phyloP scores from a whole-genome alignment of 1,140 invertebrate genomes.

The Sesamia nonagrioides region DNA sequence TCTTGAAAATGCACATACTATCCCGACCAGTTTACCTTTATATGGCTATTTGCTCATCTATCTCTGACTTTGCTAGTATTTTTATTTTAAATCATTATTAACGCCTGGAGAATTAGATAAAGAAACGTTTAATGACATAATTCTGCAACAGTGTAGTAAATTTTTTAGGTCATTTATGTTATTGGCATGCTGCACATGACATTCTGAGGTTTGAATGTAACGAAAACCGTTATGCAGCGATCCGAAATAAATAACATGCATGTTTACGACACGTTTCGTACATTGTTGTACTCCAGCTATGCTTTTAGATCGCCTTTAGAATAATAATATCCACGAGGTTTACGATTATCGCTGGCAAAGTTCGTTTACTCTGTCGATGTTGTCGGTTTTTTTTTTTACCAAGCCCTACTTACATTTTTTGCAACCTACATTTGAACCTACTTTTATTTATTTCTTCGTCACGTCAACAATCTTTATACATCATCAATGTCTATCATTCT shows the following conservation, averaged over 20 bases:
- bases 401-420: too few relatives aligned
- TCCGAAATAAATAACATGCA: slow-evolving; percentile 73
- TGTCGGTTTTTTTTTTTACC: too few relatives aligned
- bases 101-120: background rate
- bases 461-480: too few relatives aligned
- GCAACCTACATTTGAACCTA: too few relatives aligned
- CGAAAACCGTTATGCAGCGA: slow-evolving; percentile 72
- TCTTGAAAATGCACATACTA: slow-evolving; percentile 21
- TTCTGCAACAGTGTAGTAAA: background rate
- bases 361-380: slow-evolving; percentile 27
- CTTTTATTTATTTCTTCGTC: too few relatives aligned
- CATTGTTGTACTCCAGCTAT: slow-evolving; percentile 56
- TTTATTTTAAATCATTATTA: too few relatives aligned
- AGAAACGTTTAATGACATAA: background rate
- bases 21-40: slow-evolving; percentile 35
- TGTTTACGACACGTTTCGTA: slow-evolving; percentile 57
- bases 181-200: slow-evolving; percentile 52
- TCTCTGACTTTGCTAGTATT: background rate
- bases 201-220: slow-evolving; percentile 67
- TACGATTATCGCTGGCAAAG: slow-evolving; percentile 25
- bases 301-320: slow-evolving; percentile 66
- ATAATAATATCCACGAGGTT: slow-evolving; percentile 62
- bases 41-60: slow-evolving; percentile 28
- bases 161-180: slow-evolving; percentile 48
- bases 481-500: too few relatives aligned